Conservation (phyloP, 2,113 vertebrate species). For the Calyptomena viridis region DNA sequence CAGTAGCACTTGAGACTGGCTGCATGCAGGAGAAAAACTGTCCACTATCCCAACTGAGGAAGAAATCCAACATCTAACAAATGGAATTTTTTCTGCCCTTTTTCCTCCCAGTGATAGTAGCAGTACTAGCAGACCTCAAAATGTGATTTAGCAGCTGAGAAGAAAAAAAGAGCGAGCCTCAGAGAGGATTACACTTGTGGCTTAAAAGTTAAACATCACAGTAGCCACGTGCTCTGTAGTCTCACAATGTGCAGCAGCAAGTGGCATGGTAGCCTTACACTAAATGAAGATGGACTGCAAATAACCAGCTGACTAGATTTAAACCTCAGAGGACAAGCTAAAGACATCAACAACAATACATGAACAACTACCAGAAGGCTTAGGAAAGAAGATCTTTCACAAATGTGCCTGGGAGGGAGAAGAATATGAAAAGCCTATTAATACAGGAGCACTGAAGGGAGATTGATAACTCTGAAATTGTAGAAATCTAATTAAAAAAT, state of each 20-base stretch:
- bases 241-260: neutral
- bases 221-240: neutral
- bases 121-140: neutral
- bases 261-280: neutral
- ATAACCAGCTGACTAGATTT: neutral
- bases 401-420: neutral
- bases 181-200: neutral
- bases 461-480: neutral
- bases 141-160: neutral
- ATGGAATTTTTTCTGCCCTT: neutral
- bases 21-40: neutral
- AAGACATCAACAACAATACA: neutral
- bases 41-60: neutral
- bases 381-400: neutral
- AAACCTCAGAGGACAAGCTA: neutral
- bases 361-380: neutral
- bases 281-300: neutral
- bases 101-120: neutral
- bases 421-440: slow-evolving; percentile 18
- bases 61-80: neutral
- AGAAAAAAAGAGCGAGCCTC: rapidly evolving
- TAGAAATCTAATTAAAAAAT: neutral
- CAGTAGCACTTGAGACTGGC: neutral
- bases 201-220: neutral
- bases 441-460: neutral